These are phyloP conservation scores for Polia nebulosa DNA, from an alignment of 2,888 invertebrate genomes.

Conservation along the genomic window DNA sequence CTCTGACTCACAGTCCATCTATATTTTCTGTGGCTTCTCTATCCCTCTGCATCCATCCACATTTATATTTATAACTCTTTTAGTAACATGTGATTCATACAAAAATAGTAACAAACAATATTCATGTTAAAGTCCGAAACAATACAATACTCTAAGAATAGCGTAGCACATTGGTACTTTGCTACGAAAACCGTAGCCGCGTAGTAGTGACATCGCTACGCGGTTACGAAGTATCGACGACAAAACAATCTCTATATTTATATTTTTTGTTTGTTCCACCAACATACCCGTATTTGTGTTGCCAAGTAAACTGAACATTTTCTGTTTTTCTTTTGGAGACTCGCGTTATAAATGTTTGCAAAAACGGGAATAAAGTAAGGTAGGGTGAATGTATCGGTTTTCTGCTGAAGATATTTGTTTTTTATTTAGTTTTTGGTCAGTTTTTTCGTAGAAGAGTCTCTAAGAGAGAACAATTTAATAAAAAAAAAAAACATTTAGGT, in stretches of 20 bases:
- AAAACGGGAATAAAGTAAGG: neutral
- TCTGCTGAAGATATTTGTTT: no score
- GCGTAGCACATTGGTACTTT: slow-evolving; percentile 21
- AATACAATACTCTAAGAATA: neutral
- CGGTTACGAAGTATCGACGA: slow-evolving; percentile 35
- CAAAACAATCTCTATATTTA: neutral
- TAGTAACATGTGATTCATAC: no score
- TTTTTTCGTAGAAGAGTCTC: no score
- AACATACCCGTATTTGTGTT: neutral
- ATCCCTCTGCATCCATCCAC: no score
- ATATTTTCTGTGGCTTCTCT: no score
- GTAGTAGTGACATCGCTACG: slow-evolving; percentile 34
- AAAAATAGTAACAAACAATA: no score
- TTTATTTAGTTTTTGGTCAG: no score
- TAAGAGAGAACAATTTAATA: no score
- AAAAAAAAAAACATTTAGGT: no score
- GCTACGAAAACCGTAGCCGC: slow-evolving; percentile 39
- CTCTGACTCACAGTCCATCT: no score
- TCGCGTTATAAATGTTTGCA: slow-evolving; percentile 1
- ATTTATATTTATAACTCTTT: no score
- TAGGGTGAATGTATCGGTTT: neutral
- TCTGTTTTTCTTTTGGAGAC: neutral
- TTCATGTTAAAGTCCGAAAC: neutral
- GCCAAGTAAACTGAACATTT: neutral
- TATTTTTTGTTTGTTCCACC: neutral